Conservation (phyloP, 2,113 vertebrate species). For the Scomber colias region DNA sequence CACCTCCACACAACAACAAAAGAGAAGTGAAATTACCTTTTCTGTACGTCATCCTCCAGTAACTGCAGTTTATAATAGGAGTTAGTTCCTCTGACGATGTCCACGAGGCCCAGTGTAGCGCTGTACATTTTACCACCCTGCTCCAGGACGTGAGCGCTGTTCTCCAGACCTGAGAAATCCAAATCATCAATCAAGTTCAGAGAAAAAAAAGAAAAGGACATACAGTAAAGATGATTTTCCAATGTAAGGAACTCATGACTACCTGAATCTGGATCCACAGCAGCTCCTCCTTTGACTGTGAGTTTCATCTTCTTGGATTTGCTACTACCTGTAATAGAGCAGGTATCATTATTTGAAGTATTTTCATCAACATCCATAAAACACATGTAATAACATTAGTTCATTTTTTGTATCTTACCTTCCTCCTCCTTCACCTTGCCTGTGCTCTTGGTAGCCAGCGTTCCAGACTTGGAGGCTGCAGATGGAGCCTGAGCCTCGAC, state of each 20-base stretch:
- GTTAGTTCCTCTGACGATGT: constrained; percentile 96
- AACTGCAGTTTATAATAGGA: constrained; percentile 99
- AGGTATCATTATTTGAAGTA: background rate
- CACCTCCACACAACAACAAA: background rate
- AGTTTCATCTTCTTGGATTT: constrained; percentile 98
- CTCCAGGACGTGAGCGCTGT: constrained; percentile 96
- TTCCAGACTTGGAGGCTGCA: constrained; percentile 86
- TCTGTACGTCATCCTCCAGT: constrained; percentile 94
- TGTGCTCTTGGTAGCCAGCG: constrained; percentile 86
- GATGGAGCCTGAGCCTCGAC: constrained; percentile 80
- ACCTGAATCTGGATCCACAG: constrained; percentile 98
- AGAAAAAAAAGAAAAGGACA: background rate
- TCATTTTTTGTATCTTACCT: constrained; percentile 79
- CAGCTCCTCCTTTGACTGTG: constrained; percentile 98
- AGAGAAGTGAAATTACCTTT: constrained; percentile 82
- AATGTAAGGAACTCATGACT: background rate
- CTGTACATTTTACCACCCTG: constrained; percentile 96
- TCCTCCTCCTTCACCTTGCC: constrained; percentile 92
- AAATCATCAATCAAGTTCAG: background rate
- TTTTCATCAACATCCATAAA: background rate
- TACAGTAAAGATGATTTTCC: background rate
- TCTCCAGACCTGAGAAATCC: constrained; percentile 89
- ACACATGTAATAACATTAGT: background rate
- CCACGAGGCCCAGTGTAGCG: constrained; percentile 95
- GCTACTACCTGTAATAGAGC: constrained; percentile 84